phyloP scores from a whole-genome alignment of 30 jellyfish, hydroid and myxozoan genomes.

The Aurelia aurita region DNA sequence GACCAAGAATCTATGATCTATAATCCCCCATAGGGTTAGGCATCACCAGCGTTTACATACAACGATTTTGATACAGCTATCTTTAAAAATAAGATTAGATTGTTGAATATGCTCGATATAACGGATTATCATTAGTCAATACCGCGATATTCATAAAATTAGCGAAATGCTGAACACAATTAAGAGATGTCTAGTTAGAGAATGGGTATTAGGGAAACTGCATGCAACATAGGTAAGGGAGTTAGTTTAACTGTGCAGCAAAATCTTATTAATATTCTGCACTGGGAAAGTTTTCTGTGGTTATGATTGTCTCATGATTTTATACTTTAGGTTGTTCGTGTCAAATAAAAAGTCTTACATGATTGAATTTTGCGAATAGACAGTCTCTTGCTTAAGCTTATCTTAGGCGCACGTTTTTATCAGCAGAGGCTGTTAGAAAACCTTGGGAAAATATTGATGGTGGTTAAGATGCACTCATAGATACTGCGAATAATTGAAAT shows the following conservation, averaged over 20 bases:
- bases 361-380: too few relatives aligned
- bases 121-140: constrained; percentile 7
- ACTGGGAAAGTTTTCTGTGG: constrained; percentile 43
- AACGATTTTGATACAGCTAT: constrained; percentile 27
- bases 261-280: constrained; percentile 5
- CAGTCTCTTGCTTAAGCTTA: too few relatives aligned
- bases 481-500: too few relatives aligned
- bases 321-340: too few relatives aligned
- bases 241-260: too few relatives aligned
- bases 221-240: neutral
- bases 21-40: constrained; percentile 38
- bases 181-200: constrained; percentile 11
- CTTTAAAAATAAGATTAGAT: constrained; percentile 38
- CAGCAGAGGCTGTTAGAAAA: too few relatives aligned
- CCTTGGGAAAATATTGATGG: too few relatives aligned
- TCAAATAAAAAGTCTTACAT: too few relatives aligned
- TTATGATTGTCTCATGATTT: neutral
- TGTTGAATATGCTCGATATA: neutral
- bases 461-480: too few relatives aligned
- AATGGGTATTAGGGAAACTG: neutral
- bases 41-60: constrained; percentile 26
- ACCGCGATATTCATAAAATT: constrained; percentile 40
- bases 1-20: neutral
- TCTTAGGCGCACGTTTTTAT: too few relatives aligned
- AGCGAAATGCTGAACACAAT: neutral